These are phyloP conservation scores for Epicampocera succincta DNA, from an alignment of 2,888 invertebrate species.

Conservation along the genomic window DNA sequence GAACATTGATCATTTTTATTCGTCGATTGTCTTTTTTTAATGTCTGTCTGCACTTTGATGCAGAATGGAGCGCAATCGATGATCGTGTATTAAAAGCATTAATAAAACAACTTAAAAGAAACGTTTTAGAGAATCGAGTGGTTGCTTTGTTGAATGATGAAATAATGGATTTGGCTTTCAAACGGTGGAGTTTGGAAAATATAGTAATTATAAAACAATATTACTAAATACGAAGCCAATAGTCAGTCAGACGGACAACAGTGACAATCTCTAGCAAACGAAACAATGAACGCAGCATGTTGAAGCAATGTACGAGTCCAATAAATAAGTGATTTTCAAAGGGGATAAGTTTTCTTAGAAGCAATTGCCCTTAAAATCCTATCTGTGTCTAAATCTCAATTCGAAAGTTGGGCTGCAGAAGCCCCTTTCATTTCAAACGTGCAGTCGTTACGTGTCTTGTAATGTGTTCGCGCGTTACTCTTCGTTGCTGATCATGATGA, in stretches of 20 bases:
- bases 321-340: constrained; percentile 51
- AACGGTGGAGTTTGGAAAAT: constrained; percentile 33
- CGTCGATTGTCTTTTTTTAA: constrained; percentile 54
- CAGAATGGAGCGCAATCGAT: too few species aligned
- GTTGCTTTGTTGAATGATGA: constrained; percentile 39
- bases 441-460: constrained; percentile 35
- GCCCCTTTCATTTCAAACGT: constrained; percentile 32
- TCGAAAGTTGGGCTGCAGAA: constrained; percentile 6
- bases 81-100: background rate
- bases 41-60: too few species aligned
- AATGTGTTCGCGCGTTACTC: constrained; percentile 43
- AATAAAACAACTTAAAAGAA: constrained; percentile 7
- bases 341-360: constrained; percentile 53
- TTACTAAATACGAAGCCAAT: constrained; percentile 26
- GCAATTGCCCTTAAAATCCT: constrained; percentile 16
- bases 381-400: background rate
- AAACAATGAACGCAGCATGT: constrained; percentile 9
- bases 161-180: constrained; percentile 26
- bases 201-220: constrained; percentile 54
- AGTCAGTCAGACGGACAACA: constrained; percentile 6
- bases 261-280: constrained; percentile 45
- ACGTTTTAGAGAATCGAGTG: constrained; percentile 41
- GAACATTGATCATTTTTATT: constrained; percentile 56
- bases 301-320: constrained; percentile 23
- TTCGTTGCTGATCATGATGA: constrained; percentile 33